phyloP scores from a whole-genome alignment of 1,140 invertebrate species.

The Anagrus nilaparvatae region DNA sequence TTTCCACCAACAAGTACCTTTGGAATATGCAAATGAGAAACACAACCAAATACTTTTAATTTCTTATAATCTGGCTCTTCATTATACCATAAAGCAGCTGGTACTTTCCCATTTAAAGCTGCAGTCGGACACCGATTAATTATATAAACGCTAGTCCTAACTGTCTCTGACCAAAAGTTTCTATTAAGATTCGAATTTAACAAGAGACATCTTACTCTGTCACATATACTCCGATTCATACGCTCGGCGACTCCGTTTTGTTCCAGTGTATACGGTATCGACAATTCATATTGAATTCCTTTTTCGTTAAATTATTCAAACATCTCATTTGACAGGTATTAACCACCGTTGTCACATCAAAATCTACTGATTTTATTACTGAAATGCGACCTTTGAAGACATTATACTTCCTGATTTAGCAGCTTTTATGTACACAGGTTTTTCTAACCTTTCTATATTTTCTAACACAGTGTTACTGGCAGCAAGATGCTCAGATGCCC shows the following conservation, averaged over 20 bases:
- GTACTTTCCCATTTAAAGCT: constrained; percentile 11
- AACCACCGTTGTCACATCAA: constrained; percentile 14
- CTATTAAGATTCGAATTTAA: constrained; percentile 5
- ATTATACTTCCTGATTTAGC: too few species aligned
- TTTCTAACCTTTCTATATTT: too few species aligned
- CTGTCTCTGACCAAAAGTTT: constrained; percentile 21
- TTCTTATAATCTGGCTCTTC: constrained; percentile 14
- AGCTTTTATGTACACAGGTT: too few species aligned
- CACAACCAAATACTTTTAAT: constrained; percentile 15
- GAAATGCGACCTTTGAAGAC: constrained; percentile 4
- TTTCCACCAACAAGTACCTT: constrained; percentile 13
- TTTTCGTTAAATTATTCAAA: constrained; percentile 3
- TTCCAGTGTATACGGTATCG: constrained; percentile 19
- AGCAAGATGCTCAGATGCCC: too few species aligned
- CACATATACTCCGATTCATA: constrained; percentile 10
- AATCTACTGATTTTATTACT: constrained; percentile 9
- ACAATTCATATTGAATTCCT: constrained; percentile 16
- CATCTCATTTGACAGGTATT: constrained; percentile 11
- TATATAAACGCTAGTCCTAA: constrained; percentile 22
- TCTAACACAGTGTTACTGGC: too few species aligned
- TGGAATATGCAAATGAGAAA: neutral
- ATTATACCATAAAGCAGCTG: constrained; percentile 15
- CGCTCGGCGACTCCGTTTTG: constrained; percentile 23
- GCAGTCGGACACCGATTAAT: constrained; percentile 19
- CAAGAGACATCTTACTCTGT: constrained; percentile 6